These are phyloP conservation scores for Contarinia nasturtii DNA, from an alignment of 1,140 invertebrate species.

Conservation along the genomic window DNA sequence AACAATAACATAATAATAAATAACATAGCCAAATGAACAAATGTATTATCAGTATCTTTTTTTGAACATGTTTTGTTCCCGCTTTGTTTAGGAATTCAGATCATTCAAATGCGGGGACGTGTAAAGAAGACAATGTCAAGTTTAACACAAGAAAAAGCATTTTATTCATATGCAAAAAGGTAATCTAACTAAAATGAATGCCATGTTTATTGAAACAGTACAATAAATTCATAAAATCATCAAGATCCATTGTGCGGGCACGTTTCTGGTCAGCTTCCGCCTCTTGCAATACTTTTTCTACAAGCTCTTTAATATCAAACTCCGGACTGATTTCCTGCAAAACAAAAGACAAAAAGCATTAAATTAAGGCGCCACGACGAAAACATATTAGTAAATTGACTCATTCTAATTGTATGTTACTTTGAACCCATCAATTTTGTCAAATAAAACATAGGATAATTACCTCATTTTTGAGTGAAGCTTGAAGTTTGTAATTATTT, in stretches of 20 bases:
- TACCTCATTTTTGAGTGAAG: conserved; percentile 53
- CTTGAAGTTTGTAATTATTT: conserved; percentile 82
- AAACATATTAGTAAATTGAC: too few species aligned
- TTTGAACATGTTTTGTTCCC: too few species aligned
- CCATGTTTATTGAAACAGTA: conserved; percentile 75
- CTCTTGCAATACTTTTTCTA: conserved; percentile 52
- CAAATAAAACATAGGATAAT: too few species aligned
- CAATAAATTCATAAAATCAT: conserved; percentile 82
- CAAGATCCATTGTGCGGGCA: conserved; percentile 86
- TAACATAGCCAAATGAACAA: too few species aligned
- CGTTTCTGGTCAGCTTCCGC: conserved; percentile 54
- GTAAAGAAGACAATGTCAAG: too few species aligned
- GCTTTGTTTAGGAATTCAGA: too few species aligned
- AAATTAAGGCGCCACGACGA: too few species aligned
- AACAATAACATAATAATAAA: too few species aligned
- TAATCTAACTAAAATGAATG: conserved; percentile 63
- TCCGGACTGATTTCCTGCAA: conserved; percentile 54
- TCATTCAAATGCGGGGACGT: too few species aligned
- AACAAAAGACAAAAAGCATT: conserved; percentile 7
- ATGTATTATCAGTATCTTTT: neutral
- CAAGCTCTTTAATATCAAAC: conserved; percentile 73
- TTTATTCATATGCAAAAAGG: neutral
- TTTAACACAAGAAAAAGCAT: too few species aligned
- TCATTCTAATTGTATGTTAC: too few species aligned
- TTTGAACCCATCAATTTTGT: too few species aligned